Evolutionary conservation across 1,140 invertebrate genomes (phyloP).

Genomic region (Brachystomella parvula): DNA sequence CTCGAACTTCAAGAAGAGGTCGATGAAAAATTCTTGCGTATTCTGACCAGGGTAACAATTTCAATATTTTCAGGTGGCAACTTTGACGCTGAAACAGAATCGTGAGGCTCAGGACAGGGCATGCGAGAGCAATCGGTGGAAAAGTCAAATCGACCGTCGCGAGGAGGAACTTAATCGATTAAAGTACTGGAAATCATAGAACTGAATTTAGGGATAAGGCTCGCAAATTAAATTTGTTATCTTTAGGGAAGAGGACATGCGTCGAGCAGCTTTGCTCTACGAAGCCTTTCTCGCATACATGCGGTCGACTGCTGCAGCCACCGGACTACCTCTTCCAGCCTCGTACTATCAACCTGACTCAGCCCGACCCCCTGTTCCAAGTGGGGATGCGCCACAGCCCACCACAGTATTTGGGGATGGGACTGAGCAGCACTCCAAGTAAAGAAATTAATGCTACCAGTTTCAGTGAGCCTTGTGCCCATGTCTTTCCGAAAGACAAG

Average conservation of each 20-base stretch:
- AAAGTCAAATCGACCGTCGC: slow-evolving; percentile 22
- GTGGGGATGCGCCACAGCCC: background rate
- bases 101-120: slow-evolving; percentile 21
- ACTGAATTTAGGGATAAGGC: slow-evolving; percentile 4
- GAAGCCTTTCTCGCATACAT: slow-evolving; percentile 28
- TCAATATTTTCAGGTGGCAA: slow-evolving; percentile 12
- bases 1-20: slow-evolving; percentile 28
- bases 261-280: slow-evolving; percentile 22
- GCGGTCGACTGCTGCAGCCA: slow-evolving; percentile 23
- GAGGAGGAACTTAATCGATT: slow-evolving; percentile 24
- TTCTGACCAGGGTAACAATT: background rate
- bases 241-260: slow-evolving; percentile 28
- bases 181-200: slow-evolving; percentile 21
- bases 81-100: slow-evolving; percentile 17
- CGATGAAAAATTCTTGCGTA: background rate
- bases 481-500: too few relatives aligned
- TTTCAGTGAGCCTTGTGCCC: background rate
- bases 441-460: background rate
- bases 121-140: slow-evolving; percentile 26
- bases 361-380: background rate
- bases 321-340: slow-evolving; percentile 21
- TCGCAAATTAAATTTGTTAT: slow-evolving; percentile 1
- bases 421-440: background rate
- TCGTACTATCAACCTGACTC: background rate
- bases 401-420: background rate